These are phyloP conservation scores for Heliconius melpomene DNA, from an alignment of 1,140 invertebrate species.

Conservation along the genomic window DNA sequence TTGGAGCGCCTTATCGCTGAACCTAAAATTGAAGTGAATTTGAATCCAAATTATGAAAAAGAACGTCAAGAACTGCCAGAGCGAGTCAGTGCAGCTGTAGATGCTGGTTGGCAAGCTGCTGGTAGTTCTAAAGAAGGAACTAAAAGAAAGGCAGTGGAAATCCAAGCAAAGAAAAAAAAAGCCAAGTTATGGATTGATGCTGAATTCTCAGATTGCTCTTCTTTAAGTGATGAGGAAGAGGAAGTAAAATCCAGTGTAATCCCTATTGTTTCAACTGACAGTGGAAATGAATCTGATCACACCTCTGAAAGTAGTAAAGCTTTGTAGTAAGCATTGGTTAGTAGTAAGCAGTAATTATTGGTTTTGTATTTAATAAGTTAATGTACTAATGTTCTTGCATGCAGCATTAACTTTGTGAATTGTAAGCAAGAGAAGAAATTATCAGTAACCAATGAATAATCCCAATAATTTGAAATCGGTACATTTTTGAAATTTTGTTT, in stretches of 20 bases:
- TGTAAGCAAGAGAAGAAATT: too few species aligned
- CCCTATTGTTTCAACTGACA: conserved; percentile 64
- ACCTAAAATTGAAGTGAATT: conserved; percentile 88
- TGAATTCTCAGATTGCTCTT: conserved; percentile 76
- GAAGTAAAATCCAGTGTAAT: conserved; percentile 43
- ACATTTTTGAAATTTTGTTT: too few species aligned
- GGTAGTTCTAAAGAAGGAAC: conserved; percentile 57
- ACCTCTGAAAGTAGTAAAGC: conserved; percentile 54
- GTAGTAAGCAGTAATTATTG: neutral
- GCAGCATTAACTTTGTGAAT: too few species aligned
- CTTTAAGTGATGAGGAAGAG: conserved; percentile 68
- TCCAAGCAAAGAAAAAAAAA: conserved; percentile 72
- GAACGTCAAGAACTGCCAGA: conserved; percentile 89
- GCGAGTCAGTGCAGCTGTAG: conserved; percentile 90
- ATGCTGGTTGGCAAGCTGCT: conserved; percentile 86
- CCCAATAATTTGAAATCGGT: too few species aligned
- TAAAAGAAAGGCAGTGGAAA: conserved; percentile 75
- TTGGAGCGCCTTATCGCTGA: conserved; percentile 87
- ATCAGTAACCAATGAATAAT: too few species aligned
- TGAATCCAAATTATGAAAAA: conserved; percentile 89
- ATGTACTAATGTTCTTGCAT: neutral
- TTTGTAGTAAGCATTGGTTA: conserved; percentile 33
- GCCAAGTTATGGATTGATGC: conserved; percentile 81
- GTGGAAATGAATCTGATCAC: conserved; percentile 76
- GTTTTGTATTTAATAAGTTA: neutral